These are phyloP conservation scores for Caenorhabditis sulstoni DNA, from an alignment of 2,888 invertebrate species.

Conservation along the genomic window DNA sequence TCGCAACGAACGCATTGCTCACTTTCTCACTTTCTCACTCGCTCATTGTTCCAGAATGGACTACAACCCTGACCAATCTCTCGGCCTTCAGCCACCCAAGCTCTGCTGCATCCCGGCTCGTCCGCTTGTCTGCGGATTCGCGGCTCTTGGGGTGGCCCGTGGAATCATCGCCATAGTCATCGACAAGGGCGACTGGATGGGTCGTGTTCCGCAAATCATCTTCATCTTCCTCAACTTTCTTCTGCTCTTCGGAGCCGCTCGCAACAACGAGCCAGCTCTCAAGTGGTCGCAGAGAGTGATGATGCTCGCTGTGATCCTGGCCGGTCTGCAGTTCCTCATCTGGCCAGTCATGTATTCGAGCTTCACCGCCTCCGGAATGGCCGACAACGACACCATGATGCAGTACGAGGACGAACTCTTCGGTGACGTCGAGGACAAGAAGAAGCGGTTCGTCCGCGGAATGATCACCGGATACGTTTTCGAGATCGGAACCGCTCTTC, in stretches of 20 bases:
- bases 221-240: constrained; percentile 33
- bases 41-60: constrained; percentile 49
- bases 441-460: constrained; percentile 38
- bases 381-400: constrained; percentile 23
- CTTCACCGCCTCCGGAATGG: constrained; percentile 35
- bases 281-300: constrained; percentile 49
- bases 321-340: constrained; percentile 35
- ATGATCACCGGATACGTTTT: constrained; percentile 32
- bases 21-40: too few species aligned
- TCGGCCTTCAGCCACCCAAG: constrained; percentile 32
- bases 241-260: constrained; percentile 43
- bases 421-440: constrained; percentile 6
- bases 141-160: constrained; percentile 17
- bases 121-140: constrained; percentile 30
- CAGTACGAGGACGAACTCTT: constrained; percentile 5
- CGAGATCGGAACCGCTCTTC: constrained; percentile 17
- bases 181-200: background rate
- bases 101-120: constrained; percentile 38
- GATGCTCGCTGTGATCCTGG: constrained; percentile 16
- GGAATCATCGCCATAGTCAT: constrained; percentile 9
- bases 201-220: constrained; percentile 14
- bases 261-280: constrained; percentile 40
- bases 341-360: constrained; percentile 37
- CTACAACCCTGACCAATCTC: constrained; percentile 20
- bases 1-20: background rate